Evolutionary conservation across 2,888 invertebrate genomes (phyloP).

Genomic region (Ypsolopha sequella): DNA sequence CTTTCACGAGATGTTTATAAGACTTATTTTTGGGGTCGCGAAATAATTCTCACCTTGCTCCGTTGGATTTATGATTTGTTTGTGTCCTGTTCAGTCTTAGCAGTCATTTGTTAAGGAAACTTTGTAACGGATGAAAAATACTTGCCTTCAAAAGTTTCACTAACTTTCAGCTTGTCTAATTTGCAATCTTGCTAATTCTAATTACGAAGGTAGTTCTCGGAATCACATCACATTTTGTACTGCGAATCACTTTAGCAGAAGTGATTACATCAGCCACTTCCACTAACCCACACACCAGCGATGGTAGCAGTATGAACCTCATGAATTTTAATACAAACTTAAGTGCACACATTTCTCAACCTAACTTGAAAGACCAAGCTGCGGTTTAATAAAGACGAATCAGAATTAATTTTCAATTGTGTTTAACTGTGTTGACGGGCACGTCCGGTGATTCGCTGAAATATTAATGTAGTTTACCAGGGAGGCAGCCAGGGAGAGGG

Average conservation of each 20-base stretch:
- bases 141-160: too few relatives aligned
- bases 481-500: not conserved
- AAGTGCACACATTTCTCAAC: not conserved
- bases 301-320: not conserved
- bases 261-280: not conserved
- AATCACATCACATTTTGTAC: not conserved
- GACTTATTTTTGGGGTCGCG: not conserved
- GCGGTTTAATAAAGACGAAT: not conserved
- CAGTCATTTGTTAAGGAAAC: too few relatives aligned
- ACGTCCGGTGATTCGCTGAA: constrained; percentile 49
- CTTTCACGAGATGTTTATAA: not conserved
- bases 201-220: too few relatives aligned
- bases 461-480: constrained; percentile 50
- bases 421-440: constrained; percentile 10
- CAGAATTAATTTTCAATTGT: constrained; percentile 2
- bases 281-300: not conserved
- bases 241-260: not conserved
- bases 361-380: not conserved
- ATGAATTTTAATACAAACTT: constrained; percentile 2
- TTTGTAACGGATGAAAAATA: too few relatives aligned
- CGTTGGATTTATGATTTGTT: not conserved
- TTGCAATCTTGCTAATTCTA: too few relatives aligned
- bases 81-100: too few relatives aligned
- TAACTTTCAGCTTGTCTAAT: too few relatives aligned
- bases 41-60: not conserved